Evolutionary conservation across 2,113 vertebrate species (phyloP), one percentile per base, ranked within the genome.

Genomic region (Pelodiscus sinensis): DNA sequence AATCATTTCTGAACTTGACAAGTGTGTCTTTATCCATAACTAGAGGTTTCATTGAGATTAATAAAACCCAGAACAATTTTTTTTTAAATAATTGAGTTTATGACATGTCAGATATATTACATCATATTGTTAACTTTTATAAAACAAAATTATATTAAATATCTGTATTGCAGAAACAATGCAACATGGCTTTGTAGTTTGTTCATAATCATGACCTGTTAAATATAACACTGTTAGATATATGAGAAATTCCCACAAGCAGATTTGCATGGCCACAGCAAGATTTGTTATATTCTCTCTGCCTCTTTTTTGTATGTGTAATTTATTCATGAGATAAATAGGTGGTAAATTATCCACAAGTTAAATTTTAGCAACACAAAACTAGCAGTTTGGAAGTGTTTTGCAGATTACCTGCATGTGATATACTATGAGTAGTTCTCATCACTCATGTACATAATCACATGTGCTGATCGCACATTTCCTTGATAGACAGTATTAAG

Each of bases 311-410:
- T 96, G 77, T 96, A 92, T 14, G 24, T 91, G 84, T 92, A 94
- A 95, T 96, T 96, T 95, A 96, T 96, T 97, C 93, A 95, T 62
- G 81, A 96, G 94, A 96, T 84, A 92, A 94, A 94, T 2, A 90
- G 88, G 89, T 75, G 85, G 93, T 95, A 95, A 96, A 97, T 96
- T 82, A 95, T 71, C 92, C 91, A 82, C 85, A 35, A 82, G 84
- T n/a, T 82, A 54, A 65, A 91, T 95, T 96, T 91, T 35, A 89
- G 89, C 88, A 92, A 25, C 5, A 21, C 73, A 56, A 24, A 44
- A 75, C 71, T 25, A 35, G 22, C 38, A 44, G 65, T 62, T n/a
- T 0, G 2, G 92, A 31, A 88, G 82, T 84, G 65, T 22, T 92
- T 9, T 73, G 86, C 21, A 44, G 79, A 25, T 80, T 79, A 62